Percentiles rank a stretch among this genome's conserved stretches.
These are phyloP conservation scores for Ceramica pisi DNA, from an alignment of 2,888 invertebrate species.

Conservation along the genomic window DNA sequence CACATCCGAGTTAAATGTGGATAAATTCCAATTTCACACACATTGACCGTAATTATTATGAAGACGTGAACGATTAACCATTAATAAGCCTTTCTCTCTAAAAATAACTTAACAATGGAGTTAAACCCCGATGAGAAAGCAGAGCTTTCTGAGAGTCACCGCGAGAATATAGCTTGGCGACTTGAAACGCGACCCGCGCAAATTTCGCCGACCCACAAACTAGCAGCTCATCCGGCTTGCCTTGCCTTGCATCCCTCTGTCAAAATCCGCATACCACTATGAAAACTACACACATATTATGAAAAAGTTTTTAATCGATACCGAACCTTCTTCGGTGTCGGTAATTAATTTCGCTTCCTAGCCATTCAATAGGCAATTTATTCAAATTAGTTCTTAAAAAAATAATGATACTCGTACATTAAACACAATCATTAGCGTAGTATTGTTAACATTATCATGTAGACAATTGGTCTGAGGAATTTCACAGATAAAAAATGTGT, in stretches of 20 bases:
- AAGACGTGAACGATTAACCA: constrained; percentile 55
- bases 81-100: constrained; percentile 71
- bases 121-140: constrained; percentile 79
- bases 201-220: constrained; percentile 83
- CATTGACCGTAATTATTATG: constrained; percentile 51
- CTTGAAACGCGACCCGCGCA: constrained; percentile 75
- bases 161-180: constrained; percentile 70
- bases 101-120: constrained; percentile 77
- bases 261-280: constrained; percentile 72
- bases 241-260: constrained; percentile 66
- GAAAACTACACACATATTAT: no score
- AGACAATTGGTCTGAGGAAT: constrained; percentile 65
- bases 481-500: constrained; percentile 65
- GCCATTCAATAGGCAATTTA: constrained; percentile 17
- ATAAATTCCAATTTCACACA: constrained; percentile 46
- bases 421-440: constrained; percentile 14
- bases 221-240: constrained; percentile 72
- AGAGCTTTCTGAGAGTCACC: constrained; percentile 73
- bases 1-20: constrained; percentile 62
- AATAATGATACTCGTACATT: constrained; percentile 56
- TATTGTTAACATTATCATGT: constrained; percentile 60
- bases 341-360: constrained; percentile 12
- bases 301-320: constrained; percentile 27
- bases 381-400: constrained; percentile 25
- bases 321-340: constrained; percentile 26